Percentiles rank a stretch among this genome's conserved stretches.
Evolutionary conservation across 2,888 invertebrate species (phyloP).

Genomic region (Chironomus tentans): DNA sequence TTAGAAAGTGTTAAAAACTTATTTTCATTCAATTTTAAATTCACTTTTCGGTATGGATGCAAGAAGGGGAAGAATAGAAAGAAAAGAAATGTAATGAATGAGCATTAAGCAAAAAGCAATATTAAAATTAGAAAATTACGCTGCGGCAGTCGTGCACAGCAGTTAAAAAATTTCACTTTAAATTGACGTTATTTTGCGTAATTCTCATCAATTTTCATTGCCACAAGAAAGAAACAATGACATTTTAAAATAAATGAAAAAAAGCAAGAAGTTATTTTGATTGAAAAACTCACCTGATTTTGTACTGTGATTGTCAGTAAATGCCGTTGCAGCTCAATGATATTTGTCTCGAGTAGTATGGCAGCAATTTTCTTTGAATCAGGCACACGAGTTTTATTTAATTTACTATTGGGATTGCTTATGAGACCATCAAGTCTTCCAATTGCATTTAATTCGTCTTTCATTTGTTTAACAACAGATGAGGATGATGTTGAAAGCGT

Average conservation of each 20-base stretch:
- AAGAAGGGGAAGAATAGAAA: not conserved
- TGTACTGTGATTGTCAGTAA: slow-evolving; percentile 71
- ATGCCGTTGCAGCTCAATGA: slow-evolving; percentile 74
- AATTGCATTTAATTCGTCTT: slow-evolving; percentile 36
- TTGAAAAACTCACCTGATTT: slow-evolving; percentile 59
- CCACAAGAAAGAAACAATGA: slow-evolving; percentile 2
- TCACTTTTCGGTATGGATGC: not conserved
- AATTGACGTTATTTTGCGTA: slow-evolving; percentile 8
- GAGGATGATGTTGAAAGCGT: not conserved
- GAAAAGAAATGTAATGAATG: not conserved
- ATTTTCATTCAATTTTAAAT: not conserved
- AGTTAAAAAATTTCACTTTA: slow-evolving; percentile 3
- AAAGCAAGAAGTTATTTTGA: not conserved
- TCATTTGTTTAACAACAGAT: slow-evolving; percentile 34
- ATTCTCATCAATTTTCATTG: not conserved
- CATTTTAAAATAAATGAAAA: no score
- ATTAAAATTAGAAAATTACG: slow-evolving; percentile 19
- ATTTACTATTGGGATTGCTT: slow-evolving; percentile 50
- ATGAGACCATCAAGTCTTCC: slow-evolving; percentile 62
- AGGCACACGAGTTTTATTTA: slow-evolving; percentile 55
- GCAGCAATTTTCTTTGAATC: slow-evolving; percentile 71
- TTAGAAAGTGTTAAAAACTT: slow-evolving; percentile 18
- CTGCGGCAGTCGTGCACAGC: not conserved
- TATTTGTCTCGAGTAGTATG: slow-evolving; percentile 72
- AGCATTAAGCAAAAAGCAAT: not conserved